Evolutionary conservation across 1,140 invertebrate genomes (phyloP).

Genomic region (Lanistes nyassanus): DNA sequence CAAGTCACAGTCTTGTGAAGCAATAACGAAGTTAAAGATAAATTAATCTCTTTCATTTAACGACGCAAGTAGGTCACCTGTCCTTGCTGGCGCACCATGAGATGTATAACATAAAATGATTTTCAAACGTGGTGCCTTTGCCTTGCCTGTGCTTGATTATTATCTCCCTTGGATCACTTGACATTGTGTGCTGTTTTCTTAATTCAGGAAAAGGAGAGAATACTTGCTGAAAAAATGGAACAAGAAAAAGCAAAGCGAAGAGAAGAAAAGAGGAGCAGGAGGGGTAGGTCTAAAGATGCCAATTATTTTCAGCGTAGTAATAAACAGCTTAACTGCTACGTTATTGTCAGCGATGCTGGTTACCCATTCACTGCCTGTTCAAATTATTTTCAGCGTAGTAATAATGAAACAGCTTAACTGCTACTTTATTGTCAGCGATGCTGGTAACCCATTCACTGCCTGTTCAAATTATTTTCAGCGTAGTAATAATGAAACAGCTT

Average conservation of each 20-base stretch:
- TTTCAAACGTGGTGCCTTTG: background rate
- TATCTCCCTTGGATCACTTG: background rate
- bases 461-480: no score
- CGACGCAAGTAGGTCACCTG: no score
- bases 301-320: no score
- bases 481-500: no score
- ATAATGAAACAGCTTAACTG: background rate
- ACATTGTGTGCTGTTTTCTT: conserved; percentile 5
- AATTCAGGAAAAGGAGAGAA: conserved; percentile 49
- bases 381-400: background rate
- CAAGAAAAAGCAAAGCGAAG: conserved; percentile 38
- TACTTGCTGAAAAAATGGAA: conserved; percentile 45
- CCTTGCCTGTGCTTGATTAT: background rate
- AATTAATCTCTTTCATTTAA: no score
- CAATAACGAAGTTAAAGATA: no score
- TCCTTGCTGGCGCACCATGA: no score
- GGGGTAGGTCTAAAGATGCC: conserved; percentile 35
- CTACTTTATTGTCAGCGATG: background rate
- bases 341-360: background rate
- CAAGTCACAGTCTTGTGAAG: no score
- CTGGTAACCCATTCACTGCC: background rate
- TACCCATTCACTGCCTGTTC: background rate
- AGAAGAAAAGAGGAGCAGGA: conserved; percentile 42
- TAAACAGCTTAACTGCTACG: no score
- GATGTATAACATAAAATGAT: no score